Evolutionary conservation across 2,113 vertebrate genomes (phyloP).

Genomic region (Axis porcinus): DNA sequence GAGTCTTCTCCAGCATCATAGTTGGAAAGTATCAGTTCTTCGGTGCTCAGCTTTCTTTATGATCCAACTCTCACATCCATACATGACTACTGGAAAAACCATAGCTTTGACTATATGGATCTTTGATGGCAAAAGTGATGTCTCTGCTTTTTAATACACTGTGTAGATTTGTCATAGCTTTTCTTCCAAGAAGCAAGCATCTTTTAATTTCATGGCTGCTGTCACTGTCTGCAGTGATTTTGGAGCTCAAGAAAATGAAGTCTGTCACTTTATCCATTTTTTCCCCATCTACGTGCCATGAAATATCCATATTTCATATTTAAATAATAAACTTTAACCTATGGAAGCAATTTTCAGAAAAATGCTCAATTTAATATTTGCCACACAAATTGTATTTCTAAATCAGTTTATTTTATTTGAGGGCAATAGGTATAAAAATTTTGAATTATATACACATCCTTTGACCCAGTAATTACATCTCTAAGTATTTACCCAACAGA

Average conservation of each 20-base stretch:
- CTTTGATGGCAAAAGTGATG: background rate
- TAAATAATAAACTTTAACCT: background rate
- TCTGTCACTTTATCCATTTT: background rate
- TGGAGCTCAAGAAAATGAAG: background rate
- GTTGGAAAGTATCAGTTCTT: background rate
- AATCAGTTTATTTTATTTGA: background rate
- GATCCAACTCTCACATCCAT: background rate
- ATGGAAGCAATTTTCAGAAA: background rate
- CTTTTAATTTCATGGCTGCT: background rate
- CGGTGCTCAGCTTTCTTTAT: background rate
- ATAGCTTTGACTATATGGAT: background rate
- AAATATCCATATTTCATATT: background rate
- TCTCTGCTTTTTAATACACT: background rate
- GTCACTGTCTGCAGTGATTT: background rate
- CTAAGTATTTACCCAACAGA: background rate
- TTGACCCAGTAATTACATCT: background rate
- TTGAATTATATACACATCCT: background rate
- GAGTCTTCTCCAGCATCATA: background rate
- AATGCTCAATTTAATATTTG: background rate
- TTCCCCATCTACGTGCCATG: background rate
- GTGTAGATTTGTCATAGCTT: background rate
- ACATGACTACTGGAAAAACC: background rate
- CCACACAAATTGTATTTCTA: background rate
- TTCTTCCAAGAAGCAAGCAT: background rate
- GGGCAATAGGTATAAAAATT: background rate